These are phyloP conservation scores for Papilio elwesi DNA, from an alignment of 2,888 invertebrate species.

Conservation along the genomic window DNA sequence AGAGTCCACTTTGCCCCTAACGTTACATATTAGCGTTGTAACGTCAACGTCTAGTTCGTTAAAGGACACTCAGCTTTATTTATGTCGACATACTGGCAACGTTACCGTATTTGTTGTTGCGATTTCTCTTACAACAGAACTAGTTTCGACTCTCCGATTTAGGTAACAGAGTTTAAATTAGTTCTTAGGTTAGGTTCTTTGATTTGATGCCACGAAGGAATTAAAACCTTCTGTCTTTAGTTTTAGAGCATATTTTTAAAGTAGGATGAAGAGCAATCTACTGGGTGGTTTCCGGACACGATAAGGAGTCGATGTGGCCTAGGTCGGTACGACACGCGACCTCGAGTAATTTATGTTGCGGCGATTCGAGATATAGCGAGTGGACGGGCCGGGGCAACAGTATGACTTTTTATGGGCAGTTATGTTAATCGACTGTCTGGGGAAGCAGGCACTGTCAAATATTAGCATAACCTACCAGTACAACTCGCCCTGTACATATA, in stretches of 20 bases:
- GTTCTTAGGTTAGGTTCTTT: conserved; percentile 46
- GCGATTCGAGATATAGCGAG: conserved; percentile 76
- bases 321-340: conserved; percentile 81
- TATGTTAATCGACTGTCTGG: conserved; percentile 72
- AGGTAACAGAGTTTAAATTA: conserved; percentile 67
- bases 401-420: conserved; percentile 61
- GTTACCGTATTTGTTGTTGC: conserved; percentile 77
- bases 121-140: conserved; percentile 53
- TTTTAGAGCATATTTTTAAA: conserved; percentile 62
- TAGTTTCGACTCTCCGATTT: conserved; percentile 57
- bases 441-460: conserved; percentile 52
- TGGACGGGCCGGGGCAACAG: conserved; percentile 63
- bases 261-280: conserved; percentile 53
- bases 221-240: conserved; percentile 60
- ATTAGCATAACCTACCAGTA: conserved; percentile 50
- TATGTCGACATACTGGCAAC: conserved; percentile 81
- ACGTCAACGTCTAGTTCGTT: conserved; percentile 81
- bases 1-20: conserved; percentile 66
- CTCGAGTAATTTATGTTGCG: conserved; percentile 82
- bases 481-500: conserved; percentile 42
- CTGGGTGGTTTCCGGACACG: conserved; percentile 75
- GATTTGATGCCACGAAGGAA: conserved; percentile 55
- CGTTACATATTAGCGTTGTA: conserved; percentile 72
- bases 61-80: conserved; percentile 84
- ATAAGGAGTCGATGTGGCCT: conserved; percentile 78